Percentiles rank a stretch among this genome's conserved stretches.
Conservation (phyloP, 2,113 vertebrate species). For the Phodopus roborovskii region DNA sequence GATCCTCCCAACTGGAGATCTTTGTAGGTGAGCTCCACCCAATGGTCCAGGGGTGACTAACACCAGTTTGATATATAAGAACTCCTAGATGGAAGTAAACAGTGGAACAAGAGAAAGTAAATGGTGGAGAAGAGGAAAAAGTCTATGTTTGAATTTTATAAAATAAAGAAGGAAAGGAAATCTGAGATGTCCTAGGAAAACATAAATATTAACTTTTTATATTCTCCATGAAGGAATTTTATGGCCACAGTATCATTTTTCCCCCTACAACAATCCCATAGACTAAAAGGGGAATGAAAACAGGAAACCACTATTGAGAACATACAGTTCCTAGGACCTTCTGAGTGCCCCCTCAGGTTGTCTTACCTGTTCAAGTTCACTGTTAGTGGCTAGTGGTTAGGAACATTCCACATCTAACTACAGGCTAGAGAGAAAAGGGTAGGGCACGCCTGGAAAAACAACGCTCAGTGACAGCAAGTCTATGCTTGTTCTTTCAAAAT, state of each 20-base stretch:
- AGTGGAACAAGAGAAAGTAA: not conserved
- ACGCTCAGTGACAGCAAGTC: accelerated
- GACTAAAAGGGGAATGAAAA: not conserved
- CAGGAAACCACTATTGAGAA: not conserved
- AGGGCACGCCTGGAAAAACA: not conserved
- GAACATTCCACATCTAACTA: not conserved
- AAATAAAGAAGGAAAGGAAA: not conserved
- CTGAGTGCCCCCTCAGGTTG: not conserved
- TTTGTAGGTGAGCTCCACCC: not conserved
- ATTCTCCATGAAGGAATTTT: not conserved
- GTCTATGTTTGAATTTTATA: not conserved
- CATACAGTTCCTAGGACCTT: not conserved
- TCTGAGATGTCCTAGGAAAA: not conserved
- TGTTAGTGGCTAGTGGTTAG: not conserved
- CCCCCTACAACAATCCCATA: not conserved
- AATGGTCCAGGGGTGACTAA: not conserved
- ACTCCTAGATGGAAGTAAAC: not conserved
- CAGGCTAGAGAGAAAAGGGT: not conserved
- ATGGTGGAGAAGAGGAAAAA: too few relatives aligned
- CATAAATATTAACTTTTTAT: not conserved
- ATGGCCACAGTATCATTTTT: not conserved
- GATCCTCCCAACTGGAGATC: too few relatives aligned
- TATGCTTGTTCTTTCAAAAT: not conserved
- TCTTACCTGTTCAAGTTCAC: not conserved
- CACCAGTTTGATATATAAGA: not conserved